Percentiles rank a stretch among this genome's conserved stretches.
phyloP scores from a whole-genome alignment of 2,888 invertebrate species.

The Oxytorus armatus region DNA sequence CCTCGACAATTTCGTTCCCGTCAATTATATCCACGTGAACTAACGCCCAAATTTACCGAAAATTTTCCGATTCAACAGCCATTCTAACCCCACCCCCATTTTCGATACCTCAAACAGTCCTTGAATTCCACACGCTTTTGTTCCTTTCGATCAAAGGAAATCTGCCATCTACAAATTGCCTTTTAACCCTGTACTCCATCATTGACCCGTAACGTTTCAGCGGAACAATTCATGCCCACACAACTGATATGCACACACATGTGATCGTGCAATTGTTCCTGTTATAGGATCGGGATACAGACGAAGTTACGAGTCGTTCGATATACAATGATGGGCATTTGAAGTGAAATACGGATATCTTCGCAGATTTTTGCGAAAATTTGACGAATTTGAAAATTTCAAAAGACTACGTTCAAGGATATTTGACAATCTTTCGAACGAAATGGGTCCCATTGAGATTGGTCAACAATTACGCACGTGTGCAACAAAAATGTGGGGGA shows the following conservation, averaged over 20 bases:
- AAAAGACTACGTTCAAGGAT: too few relatives aligned
- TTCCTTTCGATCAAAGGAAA: slow-evolving; percentile 65
- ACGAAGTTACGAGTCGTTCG: background rate
- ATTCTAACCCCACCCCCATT: slow-evolving; percentile 25
- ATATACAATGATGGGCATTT: background rate
- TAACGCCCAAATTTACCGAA: slow-evolving; percentile 49
- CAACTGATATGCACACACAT: slow-evolving; percentile 19
- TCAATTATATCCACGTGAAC: slow-evolving; percentile 39
- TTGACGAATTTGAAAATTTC: too few relatives aligned
- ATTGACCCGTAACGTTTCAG: slow-evolving; percentile 52
- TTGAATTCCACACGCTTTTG: background rate
- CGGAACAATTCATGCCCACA: slow-evolving; percentile 37
- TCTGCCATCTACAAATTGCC: slow-evolving; percentile 65
- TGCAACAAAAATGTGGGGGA: too few relatives aligned
- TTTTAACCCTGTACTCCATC: slow-evolving; percentile 57
- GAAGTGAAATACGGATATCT: too few relatives aligned
- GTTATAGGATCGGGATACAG: background rate
- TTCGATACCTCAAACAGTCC: slow-evolving; percentile 44
- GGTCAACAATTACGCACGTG: too few relatives aligned
- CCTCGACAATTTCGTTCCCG: background rate
- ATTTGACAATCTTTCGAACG: too few relatives aligned
- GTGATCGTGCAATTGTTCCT: slow-evolving; percentile 9
- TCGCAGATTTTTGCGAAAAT: too few relatives aligned
- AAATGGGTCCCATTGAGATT: too few relatives aligned
- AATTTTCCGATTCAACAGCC: slow-evolving; percentile 19